These are phyloP conservation scores for Eupeodes latifasciatus DNA, from an alignment of 2,888 invertebrate genomes.

Conservation along the genomic window DNA sequence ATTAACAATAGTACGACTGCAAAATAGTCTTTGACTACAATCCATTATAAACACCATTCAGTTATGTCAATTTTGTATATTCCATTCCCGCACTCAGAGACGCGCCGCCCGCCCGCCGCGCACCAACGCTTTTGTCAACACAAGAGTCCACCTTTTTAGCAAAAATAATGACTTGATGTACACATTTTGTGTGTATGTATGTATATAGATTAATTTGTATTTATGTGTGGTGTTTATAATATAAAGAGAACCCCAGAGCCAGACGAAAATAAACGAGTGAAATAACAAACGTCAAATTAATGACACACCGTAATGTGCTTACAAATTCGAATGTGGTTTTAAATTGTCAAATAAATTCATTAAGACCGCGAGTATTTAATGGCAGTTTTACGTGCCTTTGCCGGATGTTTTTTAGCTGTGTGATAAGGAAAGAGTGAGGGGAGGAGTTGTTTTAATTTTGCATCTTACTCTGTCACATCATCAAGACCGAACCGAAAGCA, in stretches of 20 bases:
- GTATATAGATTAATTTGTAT: not conserved
- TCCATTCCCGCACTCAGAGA: constrained; percentile 7
- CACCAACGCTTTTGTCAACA: constrained; percentile 22
- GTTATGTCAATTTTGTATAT: constrained; percentile 58
- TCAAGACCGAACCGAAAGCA: not conserved
- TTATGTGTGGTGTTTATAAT: constrained; percentile 6
- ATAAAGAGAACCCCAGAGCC: constrained; percentile 53
- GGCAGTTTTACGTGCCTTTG: constrained; percentile 61
- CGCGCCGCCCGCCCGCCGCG: not conserved
- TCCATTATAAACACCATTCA: constrained; percentile 43
- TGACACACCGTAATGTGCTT: constrained; percentile 74
- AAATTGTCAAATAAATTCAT: constrained; percentile 76
- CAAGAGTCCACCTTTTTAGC: constrained; percentile 16
- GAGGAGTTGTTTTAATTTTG: not conserved
- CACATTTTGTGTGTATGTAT: constrained; percentile 21
- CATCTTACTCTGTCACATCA: constrained; percentile 15
- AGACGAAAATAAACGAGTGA: constrained; percentile 67
- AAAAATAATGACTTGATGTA: not conserved
- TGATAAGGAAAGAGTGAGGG: not conserved
- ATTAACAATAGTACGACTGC: not conserved
- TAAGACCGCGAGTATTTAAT: constrained; percentile 71
- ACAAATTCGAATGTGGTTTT: constrained; percentile 76
- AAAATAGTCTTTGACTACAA: not conserved
- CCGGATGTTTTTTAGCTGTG: constrained; percentile 56
- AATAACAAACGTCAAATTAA: constrained; percentile 75